These are phyloP conservation scores for Cathartes aura DNA, from an alignment of 2,113 vertebrate genomes.

Conservation along the genomic window DNA sequence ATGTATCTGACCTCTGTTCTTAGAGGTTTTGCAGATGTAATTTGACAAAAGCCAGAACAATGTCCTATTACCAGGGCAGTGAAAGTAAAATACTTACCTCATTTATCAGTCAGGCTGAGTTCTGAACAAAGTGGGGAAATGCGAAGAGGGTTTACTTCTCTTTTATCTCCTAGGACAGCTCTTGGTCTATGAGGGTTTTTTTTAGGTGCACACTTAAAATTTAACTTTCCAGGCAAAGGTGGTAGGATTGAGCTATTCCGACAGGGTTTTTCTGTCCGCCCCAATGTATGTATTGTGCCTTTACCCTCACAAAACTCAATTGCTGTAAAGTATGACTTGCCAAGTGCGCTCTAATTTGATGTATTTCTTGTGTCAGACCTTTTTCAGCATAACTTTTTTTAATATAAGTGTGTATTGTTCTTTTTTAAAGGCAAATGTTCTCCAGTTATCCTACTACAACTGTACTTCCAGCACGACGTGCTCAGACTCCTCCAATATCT, in stretches of 20 bases:
- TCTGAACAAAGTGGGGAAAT: neutral
- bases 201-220: neutral
- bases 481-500: constrained; percentile 94
- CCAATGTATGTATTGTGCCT: neutral
- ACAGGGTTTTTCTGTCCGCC: neutral
- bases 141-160: neutral
- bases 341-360: neutral
- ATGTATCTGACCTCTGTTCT: neutral
- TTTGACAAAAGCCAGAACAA: neutral
- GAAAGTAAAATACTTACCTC: neutral
- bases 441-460: constrained; percentile 97
- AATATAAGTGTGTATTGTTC: neutral
- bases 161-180: neutral
- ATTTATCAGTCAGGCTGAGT: neutral
- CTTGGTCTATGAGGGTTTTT: neutral
- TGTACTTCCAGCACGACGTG: constrained; percentile 88
- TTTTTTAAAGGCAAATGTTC: constrained; percentile 93
- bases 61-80: neutral
- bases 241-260: neutral
- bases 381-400: neutral
- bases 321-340: neutral
- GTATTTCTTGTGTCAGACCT: neutral
- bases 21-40: neutral
- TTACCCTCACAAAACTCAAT: neutral
- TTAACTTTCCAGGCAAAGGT: neutral